Conservation (phyloP, 2,797 vertebrate genomes). For the Mormyrops boulengeri region DNA sequence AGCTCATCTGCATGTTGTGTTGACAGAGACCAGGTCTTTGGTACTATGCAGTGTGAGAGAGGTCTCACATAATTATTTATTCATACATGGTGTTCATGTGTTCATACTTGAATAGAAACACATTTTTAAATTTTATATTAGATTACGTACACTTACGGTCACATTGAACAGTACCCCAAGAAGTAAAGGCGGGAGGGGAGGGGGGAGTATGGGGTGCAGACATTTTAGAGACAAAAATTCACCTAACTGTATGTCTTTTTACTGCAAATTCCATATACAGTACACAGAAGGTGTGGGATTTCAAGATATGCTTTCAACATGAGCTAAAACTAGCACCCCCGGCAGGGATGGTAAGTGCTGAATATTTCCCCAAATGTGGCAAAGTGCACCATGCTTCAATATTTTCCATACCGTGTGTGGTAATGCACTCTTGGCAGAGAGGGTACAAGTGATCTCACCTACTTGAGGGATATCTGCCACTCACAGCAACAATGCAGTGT, state of each 20-base stretch:
- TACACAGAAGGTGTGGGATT: background rate
- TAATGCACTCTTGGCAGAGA: background rate
- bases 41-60: background rate
- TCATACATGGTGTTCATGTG: background rate
- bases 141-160: background rate
- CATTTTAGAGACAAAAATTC: background rate
- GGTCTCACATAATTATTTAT: background rate
- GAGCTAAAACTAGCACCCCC: background rate
- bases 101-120: background rate
- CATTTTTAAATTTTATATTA: background rate
- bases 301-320: background rate
- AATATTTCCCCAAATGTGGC: background rate
- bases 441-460: slow-evolving; percentile 1
- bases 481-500: background rate
- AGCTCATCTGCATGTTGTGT: background rate
- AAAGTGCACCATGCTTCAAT: background rate
- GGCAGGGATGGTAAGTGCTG: background rate
- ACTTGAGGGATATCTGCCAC: background rate
- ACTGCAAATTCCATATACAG: background rate
- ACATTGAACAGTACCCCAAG: background rate
- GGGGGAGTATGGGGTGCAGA: background rate
- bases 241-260: background rate
- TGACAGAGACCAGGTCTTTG: background rate
- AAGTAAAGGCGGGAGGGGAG: background rate
- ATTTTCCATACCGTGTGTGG: background rate